Evolutionary conservation across 2,888 invertebrate species (phyloP).

Genomic region (Andrena minutula): DNA sequence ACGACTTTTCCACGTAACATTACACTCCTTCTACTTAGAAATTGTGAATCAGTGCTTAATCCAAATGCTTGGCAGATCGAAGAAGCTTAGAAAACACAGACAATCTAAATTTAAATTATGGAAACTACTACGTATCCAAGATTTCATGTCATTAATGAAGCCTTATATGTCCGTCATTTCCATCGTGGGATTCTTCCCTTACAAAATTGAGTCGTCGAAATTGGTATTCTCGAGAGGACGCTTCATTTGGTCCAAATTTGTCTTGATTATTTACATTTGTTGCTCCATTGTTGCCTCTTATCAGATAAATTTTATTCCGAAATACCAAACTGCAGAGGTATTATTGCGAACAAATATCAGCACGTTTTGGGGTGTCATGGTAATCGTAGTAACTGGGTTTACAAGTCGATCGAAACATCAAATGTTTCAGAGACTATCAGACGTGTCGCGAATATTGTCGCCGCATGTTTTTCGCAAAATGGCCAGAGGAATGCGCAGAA

Average conservation of each 20-base stretch:
- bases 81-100: slow-evolving; percentile 7
- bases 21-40: background rate
- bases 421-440: slow-evolving; percentile 59
- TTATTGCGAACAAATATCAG: slow-evolving; percentile 56
- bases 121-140: slow-evolving; percentile 59
- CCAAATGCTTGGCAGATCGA: background rate
- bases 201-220: slow-evolving; percentile 50
- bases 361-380: slow-evolving; percentile 54
- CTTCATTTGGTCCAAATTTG: slow-evolving; percentile 55
- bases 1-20: background rate
- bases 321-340: background rate
- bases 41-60: background rate
- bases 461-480: slow-evolving; percentile 57
- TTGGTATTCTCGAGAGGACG: slow-evolving; percentile 51
- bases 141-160: slow-evolving; percentile 71
- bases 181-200: slow-evolving; percentile 74
- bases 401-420: slow-evolving; percentile 50
- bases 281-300: slow-evolving; percentile 44
- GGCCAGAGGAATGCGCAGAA: slow-evolving; percentile 62
- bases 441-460: slow-evolving; percentile 65
- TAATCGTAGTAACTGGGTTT: slow-evolving; percentile 57
- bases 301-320: slow-evolving; percentile 51
- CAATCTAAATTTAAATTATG: slow-evolving; percentile 38
- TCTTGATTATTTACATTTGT: slow-evolving; percentile 32
- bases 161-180: slow-evolving; percentile 63